Conservation (phyloP, 2,113 vertebrate genomes). For the Brienomyrus brachyistius region DNA sequence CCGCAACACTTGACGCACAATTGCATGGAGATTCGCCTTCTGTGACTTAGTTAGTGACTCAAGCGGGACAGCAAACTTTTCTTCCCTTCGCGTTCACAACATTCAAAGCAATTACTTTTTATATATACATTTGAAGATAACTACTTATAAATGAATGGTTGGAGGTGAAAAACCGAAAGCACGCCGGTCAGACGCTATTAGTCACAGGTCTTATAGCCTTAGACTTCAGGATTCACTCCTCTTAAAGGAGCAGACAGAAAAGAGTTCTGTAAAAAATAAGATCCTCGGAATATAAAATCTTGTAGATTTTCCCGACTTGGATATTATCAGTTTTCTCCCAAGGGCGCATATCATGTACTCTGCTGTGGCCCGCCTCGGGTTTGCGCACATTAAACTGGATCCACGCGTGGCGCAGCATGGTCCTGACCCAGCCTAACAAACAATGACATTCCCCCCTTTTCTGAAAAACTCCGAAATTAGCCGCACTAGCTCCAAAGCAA, state of each 20-base stretch:
- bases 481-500: constrained; percentile 42
- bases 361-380: constrained; percentile 43
- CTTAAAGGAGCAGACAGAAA: constrained; percentile 54
- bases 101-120: constrained; percentile 55
- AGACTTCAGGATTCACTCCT: constrained; percentile 50
- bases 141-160: constrained; percentile 64
- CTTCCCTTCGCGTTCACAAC: constrained; percentile 13
- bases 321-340: constrained; percentile 44
- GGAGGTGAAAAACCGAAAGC: constrained; percentile 64
- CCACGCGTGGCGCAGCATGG: constrained; percentile 67
- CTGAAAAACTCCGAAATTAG: constrained; percentile 44
- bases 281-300: constrained; percentile 57
- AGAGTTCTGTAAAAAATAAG: constrained; percentile 52
- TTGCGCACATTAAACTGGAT: constrained; percentile 41
- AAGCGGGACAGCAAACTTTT: constrained; percentile 27
- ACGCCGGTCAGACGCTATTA: constrained; percentile 73
- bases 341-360: constrained; percentile 48
- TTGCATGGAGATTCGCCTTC: background rate
- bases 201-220: constrained; percentile 74
- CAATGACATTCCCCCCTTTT: constrained; percentile 39
- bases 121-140: constrained; percentile 71
- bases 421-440: constrained; percentile 51
- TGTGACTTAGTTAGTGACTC: constrained; percentile 42
- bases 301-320: constrained; percentile 57
- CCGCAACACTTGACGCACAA: constrained; percentile 28